Percentiles rank a stretch among this genome's conserved stretches.
These are phyloP conservation scores for Liopterus haemorrhoidalis DNA, from an alignment of 2,888 invertebrate genomes.

Conservation along the genomic window DNA sequence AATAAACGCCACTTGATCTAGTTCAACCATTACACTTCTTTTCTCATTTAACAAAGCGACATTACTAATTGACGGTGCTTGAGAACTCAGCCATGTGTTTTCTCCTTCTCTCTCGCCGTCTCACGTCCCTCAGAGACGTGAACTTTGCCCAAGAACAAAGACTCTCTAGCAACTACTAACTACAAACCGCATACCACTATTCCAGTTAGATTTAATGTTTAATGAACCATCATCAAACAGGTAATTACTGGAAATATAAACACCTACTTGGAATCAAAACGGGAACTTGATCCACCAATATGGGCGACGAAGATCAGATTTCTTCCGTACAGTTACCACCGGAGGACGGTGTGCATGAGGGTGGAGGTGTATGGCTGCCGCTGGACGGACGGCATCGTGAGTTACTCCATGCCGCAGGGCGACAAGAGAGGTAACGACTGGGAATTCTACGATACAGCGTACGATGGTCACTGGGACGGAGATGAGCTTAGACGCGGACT, in stretches of 20 bases:
- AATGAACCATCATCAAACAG: no score
- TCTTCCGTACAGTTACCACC: slow-evolving; percentile 75
- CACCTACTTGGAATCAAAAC: slow-evolving; percentile 76
- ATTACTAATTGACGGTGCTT: slow-evolving; percentile 8
- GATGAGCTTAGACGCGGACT: slow-evolving; percentile 70
- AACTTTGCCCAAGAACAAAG: no score
- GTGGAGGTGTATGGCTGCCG: slow-evolving; percentile 85
- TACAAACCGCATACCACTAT: no score
- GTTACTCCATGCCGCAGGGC: slow-evolving; percentile 85
- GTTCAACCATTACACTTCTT: slow-evolving; percentile 1
- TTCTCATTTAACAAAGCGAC: no score
- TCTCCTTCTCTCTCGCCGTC: neutral
- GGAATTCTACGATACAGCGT: slow-evolving; percentile 77
- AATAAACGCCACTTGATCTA: slow-evolving; percentile 16
- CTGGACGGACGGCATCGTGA: slow-evolving; percentile 77
- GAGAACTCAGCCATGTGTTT: neutral
- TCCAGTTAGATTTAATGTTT: no score
- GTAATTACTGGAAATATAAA: slow-evolving; percentile 78
- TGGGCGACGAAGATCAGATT: slow-evolving; percentile 81
- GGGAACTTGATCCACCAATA: slow-evolving; percentile 72
- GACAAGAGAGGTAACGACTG: slow-evolving; percentile 72
- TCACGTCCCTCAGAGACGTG: neutral
- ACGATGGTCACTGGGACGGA: slow-evolving; percentile 78
- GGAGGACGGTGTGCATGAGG: slow-evolving; percentile 84
- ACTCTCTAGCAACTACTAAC: no score